Percentiles rank a stretch among this genome's conserved stretches.
These are phyloP conservation scores for Mormoops blainvillei DNA, from an alignment of 2,113 vertebrate genomes.

Conservation along the genomic window DNA sequence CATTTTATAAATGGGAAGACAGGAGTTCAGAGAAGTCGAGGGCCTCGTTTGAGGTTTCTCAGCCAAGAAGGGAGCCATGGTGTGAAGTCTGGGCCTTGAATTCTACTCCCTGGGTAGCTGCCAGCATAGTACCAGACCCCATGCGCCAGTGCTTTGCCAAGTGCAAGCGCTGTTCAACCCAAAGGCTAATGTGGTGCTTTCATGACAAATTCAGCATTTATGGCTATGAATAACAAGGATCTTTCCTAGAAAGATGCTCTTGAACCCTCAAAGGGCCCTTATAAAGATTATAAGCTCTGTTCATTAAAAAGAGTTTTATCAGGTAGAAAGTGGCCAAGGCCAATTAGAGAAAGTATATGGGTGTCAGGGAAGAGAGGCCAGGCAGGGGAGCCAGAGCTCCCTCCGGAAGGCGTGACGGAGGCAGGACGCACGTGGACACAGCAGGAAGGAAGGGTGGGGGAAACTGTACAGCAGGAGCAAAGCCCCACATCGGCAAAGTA, in stretches of 20 bases:
- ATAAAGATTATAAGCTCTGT: background rate
- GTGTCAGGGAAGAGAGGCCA: background rate
- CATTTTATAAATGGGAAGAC: background rate
- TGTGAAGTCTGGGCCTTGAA: background rate
- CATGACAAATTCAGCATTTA: background rate
- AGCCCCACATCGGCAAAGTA: background rate
- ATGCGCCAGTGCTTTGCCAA: background rate
- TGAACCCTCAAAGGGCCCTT: background rate
- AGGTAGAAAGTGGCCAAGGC: background rate
- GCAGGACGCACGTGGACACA: background rate
- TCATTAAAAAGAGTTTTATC: background rate
- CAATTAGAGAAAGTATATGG: background rate
- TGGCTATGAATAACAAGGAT: background rate
- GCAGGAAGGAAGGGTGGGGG: background rate
- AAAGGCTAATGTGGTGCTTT: background rate
- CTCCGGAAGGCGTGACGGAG: background rate
- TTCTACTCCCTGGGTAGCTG: accelerated
- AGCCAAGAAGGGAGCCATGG: background rate
- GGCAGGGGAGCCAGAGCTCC: accelerated
- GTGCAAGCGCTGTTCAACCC: background rate
- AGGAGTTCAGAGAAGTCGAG: background rate
- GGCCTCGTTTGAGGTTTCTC: background rate
- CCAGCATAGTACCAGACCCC: background rate
- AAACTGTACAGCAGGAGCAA: background rate
- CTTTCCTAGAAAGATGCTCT: background rate